Conservation (phyloP, 2,797 vertebrate species). For the Aulostomus chinensis region DNA sequence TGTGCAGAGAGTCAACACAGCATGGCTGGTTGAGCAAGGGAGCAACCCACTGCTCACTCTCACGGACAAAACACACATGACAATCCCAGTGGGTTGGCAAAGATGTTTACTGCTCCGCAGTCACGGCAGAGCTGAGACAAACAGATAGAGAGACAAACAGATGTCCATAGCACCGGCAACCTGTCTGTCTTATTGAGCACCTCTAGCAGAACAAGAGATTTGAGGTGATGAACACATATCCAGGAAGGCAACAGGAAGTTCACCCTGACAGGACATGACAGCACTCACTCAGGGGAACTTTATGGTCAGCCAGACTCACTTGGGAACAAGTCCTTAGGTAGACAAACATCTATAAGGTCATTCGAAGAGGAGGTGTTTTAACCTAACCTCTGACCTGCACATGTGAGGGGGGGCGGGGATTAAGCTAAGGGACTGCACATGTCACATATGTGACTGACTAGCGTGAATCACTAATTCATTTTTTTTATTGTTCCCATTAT, state of each 20-base stretch:
- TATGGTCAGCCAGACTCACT: conserved; percentile 41
- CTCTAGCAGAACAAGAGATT: conserved; percentile 7
- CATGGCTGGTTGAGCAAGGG: conserved; percentile 59
- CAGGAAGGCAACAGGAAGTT: conserved; percentile 32
- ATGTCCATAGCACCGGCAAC: conserved; percentile 15
- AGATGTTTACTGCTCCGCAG: conserved; percentile 59
- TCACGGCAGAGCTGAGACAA: conserved; percentile 41
- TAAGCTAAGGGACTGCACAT: conserved; percentile 2
- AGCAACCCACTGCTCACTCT: conserved; percentile 57
- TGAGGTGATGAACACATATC: conserved; percentile 22
- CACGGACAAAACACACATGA: conserved; percentile 31
- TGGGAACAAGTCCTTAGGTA: conserved; percentile 49
- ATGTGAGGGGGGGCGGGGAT: conserved; percentile 18
- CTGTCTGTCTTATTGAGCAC: conserved; percentile 24
- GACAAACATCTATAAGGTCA: conserved; percentile 23
- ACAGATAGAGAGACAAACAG: conserved; percentile 40
- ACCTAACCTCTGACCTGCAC: conserved; percentile 32
- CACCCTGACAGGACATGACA: conserved; percentile 48
- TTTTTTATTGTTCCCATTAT: too few species aligned
- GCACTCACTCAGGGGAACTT: conserved; percentile 56
- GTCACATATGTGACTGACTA: too few species aligned
- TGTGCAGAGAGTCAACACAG: conserved; percentile 53
- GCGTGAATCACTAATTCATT: too few species aligned
- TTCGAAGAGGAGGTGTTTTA: conserved; percentile 12
- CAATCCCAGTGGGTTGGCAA: conserved; percentile 44